Percentiles rank a stretch among this genome's conserved stretches.
phyloP scores from a whole-genome alignment of 2,113 vertebrate species.

The Chionis minor region DNA sequence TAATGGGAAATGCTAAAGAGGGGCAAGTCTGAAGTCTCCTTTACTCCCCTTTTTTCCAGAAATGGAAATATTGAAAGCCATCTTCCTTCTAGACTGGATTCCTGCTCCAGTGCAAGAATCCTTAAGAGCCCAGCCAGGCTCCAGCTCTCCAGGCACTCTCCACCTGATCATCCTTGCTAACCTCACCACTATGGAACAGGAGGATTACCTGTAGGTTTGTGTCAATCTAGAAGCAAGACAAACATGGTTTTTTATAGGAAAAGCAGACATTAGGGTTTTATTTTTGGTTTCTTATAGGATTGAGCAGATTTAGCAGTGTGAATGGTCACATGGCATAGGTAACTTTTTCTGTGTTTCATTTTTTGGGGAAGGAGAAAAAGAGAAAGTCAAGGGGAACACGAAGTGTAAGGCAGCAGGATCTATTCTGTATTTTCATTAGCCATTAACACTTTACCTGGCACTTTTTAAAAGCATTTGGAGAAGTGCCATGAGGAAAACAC shows the following conservation, averaged over 20 bases:
- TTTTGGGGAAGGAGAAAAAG: background rate
- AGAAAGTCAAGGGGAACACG: background rate
- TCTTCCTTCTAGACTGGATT: background rate
- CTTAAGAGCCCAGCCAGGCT: background rate
- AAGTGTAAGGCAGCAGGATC: background rate
- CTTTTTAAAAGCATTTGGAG: background rate
- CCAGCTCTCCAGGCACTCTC: background rate
- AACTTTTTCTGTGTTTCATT: background rate
- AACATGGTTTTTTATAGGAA: background rate
- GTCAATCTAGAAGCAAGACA: background rate
- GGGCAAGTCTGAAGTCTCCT: background rate
- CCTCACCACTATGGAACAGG: fast-evolving
- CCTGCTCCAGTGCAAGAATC: background rate
- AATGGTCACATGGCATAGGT: background rate
- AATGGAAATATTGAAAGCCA: background rate
- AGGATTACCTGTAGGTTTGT: background rate
- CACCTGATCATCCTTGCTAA: background rate
- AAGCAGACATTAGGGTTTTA: background rate
- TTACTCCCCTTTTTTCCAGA: background rate
- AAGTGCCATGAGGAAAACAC: background rate
- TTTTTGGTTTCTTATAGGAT: background rate
- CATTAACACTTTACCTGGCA: background rate
- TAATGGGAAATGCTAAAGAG: background rate
- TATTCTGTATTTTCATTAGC: background rate
- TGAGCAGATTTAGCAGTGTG: background rate